Base-by-base conservation (phyloP, 2,888 invertebrate genomes). In the Iselma pallidipennis region DNA sequence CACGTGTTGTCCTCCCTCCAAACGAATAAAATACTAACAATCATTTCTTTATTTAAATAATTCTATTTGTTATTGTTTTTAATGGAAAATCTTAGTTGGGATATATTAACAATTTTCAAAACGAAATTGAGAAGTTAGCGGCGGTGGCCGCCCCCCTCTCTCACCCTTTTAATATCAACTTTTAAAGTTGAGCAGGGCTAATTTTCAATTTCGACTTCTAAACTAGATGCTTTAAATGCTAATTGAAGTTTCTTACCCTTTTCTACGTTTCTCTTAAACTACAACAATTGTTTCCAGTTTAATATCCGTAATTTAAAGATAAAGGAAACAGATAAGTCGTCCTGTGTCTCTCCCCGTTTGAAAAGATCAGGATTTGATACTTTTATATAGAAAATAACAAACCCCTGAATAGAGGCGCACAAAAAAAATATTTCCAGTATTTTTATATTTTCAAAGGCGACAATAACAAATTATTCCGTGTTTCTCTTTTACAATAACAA, bases 191-290 rank as follows among this genome's bases (percentile, higher is more conserved):
- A 57, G 51, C 55, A 51, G 52, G 59, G 59, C 63, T 63, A 63
- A 63, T 63, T 63, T 63, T 63, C 63, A 63, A 63, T 63, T 63
- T 63, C 63, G 63, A 56, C 63, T 63, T 33, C 59, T 57, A 61
- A 54, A 65, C 61, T 61, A 65, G 61, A 62, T 57, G 52, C 61
- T 65, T 65, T 62, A 65, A 62, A 65, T 65, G 65, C 61, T 65
- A 65, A 65, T 65, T 65, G 61, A 55, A 56, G 55, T 54, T 42
- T 65, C 61, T 58, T 65, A 56, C 16, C 57, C 54, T 59, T 54
- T 59, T 59, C 59, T 63, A 37, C 57, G 42, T 48, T 25, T 25
- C 23, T 37, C 12, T 33, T 23, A 25, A 54, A 61, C 58, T 57
- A 58, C 61, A 53, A 56, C 63, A 59, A 59, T 63, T 63, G 63